Conservation (phyloP, 2,113 vertebrate genomes). For the Elachura formosa region DNA sequence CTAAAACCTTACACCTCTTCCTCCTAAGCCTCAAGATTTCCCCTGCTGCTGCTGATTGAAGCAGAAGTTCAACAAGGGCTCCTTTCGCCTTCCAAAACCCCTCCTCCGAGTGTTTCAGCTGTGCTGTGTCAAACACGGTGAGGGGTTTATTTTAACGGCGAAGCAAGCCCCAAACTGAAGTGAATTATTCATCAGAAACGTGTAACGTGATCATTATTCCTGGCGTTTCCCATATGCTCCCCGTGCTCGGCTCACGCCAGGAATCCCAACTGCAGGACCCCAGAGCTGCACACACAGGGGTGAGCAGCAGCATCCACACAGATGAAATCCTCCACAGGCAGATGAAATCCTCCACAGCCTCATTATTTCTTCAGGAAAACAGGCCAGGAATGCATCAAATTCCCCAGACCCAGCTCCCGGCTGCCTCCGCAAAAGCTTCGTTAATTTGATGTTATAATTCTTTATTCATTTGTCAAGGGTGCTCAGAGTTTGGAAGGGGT, state of each 20-base stretch:
- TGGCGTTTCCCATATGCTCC: constrained; percentile 33
- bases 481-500: not conserved
- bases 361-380: not conserved
- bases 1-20: not conserved
- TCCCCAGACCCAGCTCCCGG: not conserved
- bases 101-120: not conserved
- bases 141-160: constrained; percentile 25
- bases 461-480: not conserved
- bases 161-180: constrained; percentile 25
- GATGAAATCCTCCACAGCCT: not conserved
- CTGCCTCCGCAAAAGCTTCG: fast-evolving
- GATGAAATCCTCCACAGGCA: not conserved
- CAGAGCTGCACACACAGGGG: not conserved
- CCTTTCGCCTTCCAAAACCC: not conserved
- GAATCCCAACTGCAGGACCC: constrained; percentile 13
- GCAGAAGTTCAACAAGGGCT: constrained; percentile 32
- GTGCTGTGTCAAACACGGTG: constrained; percentile 3
- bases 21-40: not conserved
- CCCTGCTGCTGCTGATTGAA: not conserved
- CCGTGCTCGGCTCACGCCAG: constrained; percentile 12
- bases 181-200: constrained; percentile 65
- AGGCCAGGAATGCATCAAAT: not conserved
- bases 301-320: not conserved
- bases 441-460: not conserved
- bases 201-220: constrained; percentile 37